Evolutionary conservation across 2,113 vertebrate genomes (phyloP), one percentile per base, ranked within the genome.

Genomic region (Epinephelus lanceolatus): DNA sequence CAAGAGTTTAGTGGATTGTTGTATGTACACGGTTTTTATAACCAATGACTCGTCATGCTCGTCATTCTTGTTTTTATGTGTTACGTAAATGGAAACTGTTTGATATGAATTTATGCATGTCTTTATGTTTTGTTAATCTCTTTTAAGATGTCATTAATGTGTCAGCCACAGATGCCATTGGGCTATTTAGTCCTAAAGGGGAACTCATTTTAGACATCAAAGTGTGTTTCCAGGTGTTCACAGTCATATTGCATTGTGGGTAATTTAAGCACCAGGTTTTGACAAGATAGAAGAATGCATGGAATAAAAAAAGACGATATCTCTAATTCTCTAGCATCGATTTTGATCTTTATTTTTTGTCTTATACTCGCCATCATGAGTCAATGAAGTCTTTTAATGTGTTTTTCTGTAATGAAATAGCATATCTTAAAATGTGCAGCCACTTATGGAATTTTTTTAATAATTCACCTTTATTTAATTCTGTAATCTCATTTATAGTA

Each of bases 41-140:
- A 23, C 8, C 7, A 33, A 1, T 11, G 33, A 57, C 60, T 14
- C 6, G 6, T 37, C 33, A 37, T 37, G 57, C 30, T 42, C 1
- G 49, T 40, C 52, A 40, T 40, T 25, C 14, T 60, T 60, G 18
- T 80, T 42, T 75, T 52, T 0, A 33, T 25, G 71, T 61, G 12
- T 27, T 37, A 3, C 57, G 15, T 62, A 45, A 65, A 56, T 61
- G 9, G 21, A 37, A 45, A 8, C 12, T 37, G 15, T 45, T 47
- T 2, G 23, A 71, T 79, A 21, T 63, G 3, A 27, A 68, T 51
- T 42, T 37, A 80, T 40, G 88, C 82, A 85, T 80, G 80, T 66
- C 6, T 53, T 70, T 47, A 11, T 68, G 71, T 65, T 57, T 72
- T 72, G 7, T 76, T 60, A 40, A 56, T 70, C 62, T 76, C 37